Evolutionary conservation across 1,140 invertebrate genomes (phyloP), one percentile per base, ranked within the genome.

Genomic region (Harpegnathos saltator): DNA sequence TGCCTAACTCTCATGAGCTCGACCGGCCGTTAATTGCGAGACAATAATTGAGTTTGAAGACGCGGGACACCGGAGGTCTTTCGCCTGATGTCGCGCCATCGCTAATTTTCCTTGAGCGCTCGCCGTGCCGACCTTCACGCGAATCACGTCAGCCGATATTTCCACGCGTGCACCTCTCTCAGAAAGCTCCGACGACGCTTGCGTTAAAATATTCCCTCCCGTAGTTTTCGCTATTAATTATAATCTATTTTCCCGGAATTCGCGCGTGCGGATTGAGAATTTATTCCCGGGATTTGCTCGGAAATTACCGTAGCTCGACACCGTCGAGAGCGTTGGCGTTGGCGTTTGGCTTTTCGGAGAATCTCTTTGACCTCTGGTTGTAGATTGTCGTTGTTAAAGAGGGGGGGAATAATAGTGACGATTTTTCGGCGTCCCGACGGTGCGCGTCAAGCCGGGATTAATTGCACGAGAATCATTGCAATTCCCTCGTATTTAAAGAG

Each of bases 21-120:
- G 77, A 68, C 83, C 82, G 44, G 59, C 33, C 29, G 62, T 85
- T 91, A 90, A 91, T 89, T 90, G 84, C 84, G 58, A 82, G 80
- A 88, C 80, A 86, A 87, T 85, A 88, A 91, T 88, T 85, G 83
- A 89, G 78, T 89, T 90, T 85, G 54, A 82, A 75, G 73, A 72
- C 66, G 62, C 52, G 58, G 33, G 62, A 38, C 38, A 59, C 59
- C 54, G 19, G 65, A 62, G 65, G 58, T 69, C 66, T 82, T 87
- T 54, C 52, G 78, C 24, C 50, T 59, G 22, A 26, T 33, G 17
- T 62, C 65, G 50, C 54, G 68, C 59, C 22, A 22, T 68, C 68
- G 38, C 50, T 82, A 71, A 80, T 84, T 84, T 81, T 81, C 59
- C 17, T 54, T 24, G 15, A 33, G 52, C 9, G 17, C 17, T 29